Evolutionary conservation across 2,113 vertebrate genomes (phyloP).

Genomic region (Tetrax tetrax): DNA sequence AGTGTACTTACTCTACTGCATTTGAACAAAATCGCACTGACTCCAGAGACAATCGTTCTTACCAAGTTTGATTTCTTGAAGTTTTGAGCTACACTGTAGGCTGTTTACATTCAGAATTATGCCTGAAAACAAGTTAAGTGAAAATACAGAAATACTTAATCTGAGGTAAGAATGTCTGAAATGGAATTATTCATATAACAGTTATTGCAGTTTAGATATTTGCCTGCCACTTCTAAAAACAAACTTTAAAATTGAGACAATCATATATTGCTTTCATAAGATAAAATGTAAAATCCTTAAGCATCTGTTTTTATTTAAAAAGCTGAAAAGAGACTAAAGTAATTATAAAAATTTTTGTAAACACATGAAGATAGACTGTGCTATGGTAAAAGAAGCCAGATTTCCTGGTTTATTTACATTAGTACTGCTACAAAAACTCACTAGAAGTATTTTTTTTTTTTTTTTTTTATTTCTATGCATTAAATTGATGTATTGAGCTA

Average conservation of each 20-base stretch:
- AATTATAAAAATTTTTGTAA: neutral
- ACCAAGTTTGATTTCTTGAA: neutral
- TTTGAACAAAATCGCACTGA: neutral
- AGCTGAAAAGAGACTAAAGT: neutral
- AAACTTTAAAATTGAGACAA: neutral
- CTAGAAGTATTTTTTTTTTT: neutral
- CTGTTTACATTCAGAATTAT: neutral
- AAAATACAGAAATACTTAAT: neutral
- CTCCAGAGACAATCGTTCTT: neutral
- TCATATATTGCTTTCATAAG: neutral
- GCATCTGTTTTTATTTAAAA: neutral
- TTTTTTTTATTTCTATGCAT: neutral
- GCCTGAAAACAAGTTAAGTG: neutral
- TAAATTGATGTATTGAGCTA: neutral
- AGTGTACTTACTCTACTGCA: neutral
- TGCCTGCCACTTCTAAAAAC: neutral
- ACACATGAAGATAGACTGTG: neutral
- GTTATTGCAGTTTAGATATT: neutral
- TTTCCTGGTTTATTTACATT: neutral
- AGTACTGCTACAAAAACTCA: neutral
- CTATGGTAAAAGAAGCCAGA: neutral
- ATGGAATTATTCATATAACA: neutral
- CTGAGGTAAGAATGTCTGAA: neutral
- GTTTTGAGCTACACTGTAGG: neutral
- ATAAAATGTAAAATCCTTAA: neutral